Conservation (phyloP, 2,113 vertebrate genomes). For the Brachyhypopomus gauderio region DNA sequence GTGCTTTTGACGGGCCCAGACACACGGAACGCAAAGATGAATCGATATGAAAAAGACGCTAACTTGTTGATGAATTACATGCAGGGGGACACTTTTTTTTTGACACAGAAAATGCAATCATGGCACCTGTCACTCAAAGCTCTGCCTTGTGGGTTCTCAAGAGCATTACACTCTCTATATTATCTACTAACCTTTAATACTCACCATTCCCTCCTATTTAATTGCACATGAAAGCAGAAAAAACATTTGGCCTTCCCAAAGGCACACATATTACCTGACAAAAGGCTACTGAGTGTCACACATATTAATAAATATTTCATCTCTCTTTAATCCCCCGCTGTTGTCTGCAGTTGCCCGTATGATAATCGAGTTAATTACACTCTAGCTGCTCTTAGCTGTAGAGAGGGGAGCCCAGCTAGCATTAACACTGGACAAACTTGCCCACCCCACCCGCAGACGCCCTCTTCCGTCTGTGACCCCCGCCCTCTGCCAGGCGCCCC, state of each 20-base stretch:
- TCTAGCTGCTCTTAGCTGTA: slow-evolving; percentile 55
- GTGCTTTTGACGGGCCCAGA: slow-evolving; percentile 64
- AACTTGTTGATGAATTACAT: slow-evolving; percentile 69
- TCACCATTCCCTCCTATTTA: slow-evolving; percentile 39
- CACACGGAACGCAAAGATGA: slow-evolving; percentile 71
- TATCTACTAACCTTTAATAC: slow-evolving; percentile 55
- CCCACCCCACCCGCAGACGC: slow-evolving; percentile 58
- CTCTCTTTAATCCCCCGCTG: slow-evolving; percentile 72
- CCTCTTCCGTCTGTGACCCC: slow-evolving; percentile 57
- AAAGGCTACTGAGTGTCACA: slow-evolving; percentile 60
- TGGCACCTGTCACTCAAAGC: slow-evolving; percentile 70
- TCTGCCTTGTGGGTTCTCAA: slow-evolving; percentile 56
- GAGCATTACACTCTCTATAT: not conserved
- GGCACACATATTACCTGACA: slow-evolving; percentile 70
- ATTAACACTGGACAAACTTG: slow-evolving; percentile 76
- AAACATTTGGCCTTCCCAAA: slow-evolving; percentile 62
- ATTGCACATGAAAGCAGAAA: slow-evolving; percentile 61
- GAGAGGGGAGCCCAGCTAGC: slow-evolving; percentile 70
- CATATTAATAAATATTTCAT: slow-evolving; percentile 73
- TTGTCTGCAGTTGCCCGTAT: slow-evolving; percentile 77
- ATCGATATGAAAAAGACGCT: slow-evolving; percentile 74
- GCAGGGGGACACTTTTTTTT: slow-evolving; percentile 48
- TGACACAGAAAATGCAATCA: slow-evolving; percentile 75
- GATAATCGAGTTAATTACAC: slow-evolving; percentile 84
- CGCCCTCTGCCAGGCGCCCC: slow-evolving; percentile 54